Conservation (phyloP, 2,888 invertebrate species). For the Eilema sororculum region DNA sequence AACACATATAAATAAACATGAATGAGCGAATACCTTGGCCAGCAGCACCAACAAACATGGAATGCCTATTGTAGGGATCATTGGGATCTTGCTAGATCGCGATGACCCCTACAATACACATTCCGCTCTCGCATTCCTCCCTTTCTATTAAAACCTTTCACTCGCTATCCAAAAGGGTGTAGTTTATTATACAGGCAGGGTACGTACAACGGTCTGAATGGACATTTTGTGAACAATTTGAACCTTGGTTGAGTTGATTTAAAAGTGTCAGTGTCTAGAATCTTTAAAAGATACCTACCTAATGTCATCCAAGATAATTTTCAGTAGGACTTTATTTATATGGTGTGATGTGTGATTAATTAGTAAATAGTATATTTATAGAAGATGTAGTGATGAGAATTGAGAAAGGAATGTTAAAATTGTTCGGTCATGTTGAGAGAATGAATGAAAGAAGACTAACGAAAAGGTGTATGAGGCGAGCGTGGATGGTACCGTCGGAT, state of each 20-base stretch:
- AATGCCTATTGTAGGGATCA: conserved; percentile 6
- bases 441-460: too few species aligned
- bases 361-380: too few species aligned
- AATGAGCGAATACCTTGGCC: conserved; percentile 14
- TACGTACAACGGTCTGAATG: neutral
- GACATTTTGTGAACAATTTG: neutral
- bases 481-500: too few species aligned
- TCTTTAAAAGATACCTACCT: neutral
- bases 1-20: conserved; percentile 6
- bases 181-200: conserved; percentile 44
- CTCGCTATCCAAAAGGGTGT: conserved; percentile 54
- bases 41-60: neutral
- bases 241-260: neutral
- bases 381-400: too few species aligned
- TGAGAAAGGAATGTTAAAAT: too few species aligned
- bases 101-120: conserved; percentile 29
- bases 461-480: too few species aligned
- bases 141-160: conserved; percentile 50
- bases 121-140: conserved; percentile 46
- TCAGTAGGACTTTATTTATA: neutral
- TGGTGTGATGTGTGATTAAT: too few species aligned
- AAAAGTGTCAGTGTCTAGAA: neutral
- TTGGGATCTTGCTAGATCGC: conserved; percentile 8
- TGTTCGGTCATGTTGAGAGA: too few species aligned
- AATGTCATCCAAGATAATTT: too few species aligned